phyloP scores from a whole-genome alignment of 37 sponge, comb jelly and placozoan genomes.

The Agelas oroides region DNA sequence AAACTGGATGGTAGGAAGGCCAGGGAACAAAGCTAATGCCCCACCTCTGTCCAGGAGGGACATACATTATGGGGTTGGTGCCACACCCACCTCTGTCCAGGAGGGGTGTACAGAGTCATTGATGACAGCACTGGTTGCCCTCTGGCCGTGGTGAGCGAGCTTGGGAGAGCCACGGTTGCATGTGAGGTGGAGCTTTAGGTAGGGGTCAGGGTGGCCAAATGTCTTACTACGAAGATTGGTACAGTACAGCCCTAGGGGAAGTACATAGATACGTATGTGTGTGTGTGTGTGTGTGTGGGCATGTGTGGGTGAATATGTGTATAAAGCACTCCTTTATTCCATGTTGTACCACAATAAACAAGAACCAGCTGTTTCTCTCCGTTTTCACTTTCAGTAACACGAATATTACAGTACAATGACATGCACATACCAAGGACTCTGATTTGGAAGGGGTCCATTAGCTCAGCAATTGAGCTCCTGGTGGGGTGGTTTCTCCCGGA shows the following conservation, averaged over 20 bases:
- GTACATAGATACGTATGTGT: neutral
- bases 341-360: neutral
- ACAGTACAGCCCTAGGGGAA: constrained; percentile 15
- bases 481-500: too few species aligned
- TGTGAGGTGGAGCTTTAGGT: constrained; percentile 33
- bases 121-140: neutral
- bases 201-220: constrained; percentile 57
- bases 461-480: too few species aligned
- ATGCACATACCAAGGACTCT: too few species aligned
- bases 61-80: neutral
- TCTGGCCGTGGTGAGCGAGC: constrained; percentile 35
- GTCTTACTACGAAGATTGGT: constrained; percentile 32
- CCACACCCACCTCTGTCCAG: constrained; percentile 33
- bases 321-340: neutral
- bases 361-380: too few species aligned
- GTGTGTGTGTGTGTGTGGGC: too few species aligned
- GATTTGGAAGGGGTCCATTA: too few species aligned
- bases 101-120: constrained; percentile 4
- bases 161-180: neutral
- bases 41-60: neutral
- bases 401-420: too few species aligned
- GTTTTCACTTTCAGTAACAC: too few species aligned
- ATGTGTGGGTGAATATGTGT: neutral
- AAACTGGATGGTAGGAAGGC: too few species aligned
- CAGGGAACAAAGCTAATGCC: too few species aligned